Base-by-base conservation (phyloP, 2,888 invertebrate genomes). In the Parochlus steinenii region DNA sequence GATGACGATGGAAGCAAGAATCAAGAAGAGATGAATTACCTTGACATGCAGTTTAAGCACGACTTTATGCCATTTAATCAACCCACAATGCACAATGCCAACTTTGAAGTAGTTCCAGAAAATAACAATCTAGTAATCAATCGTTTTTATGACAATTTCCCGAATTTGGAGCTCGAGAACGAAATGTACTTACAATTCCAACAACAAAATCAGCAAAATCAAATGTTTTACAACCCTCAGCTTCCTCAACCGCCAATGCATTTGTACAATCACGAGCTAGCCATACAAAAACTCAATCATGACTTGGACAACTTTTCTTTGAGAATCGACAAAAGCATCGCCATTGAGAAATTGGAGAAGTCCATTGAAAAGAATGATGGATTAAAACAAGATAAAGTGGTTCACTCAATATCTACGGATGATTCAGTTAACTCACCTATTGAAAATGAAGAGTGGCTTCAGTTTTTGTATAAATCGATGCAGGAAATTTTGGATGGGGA, bases 391-490 rank as follows among this genome's bases (percentile, higher is more conserved):
- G 44, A 53, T 52, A 43, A n/a, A n/a, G n/a, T n/a, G 8, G 31
- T 26, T 11, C 24, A 31, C 15, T 32, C 32, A 10, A 15, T 26
- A 2, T 26, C 26, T 3, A 31, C 31, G 37, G 63, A 63, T 45
- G 63, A 63, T 43, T 58, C 58, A 1, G 64, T 67, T 46, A 69
- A 68, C 27, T 64, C 69, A 3, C 74, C 78, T 3, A 77, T 85
- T 40, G 83, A 86, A 53, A 70, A 79, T 43, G 85, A 86, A 42
- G 86, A 87, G 55, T 86, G 85, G 86, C 63, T 82, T 42, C 83
- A 77, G 2, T 87, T 86, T 54, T 56, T 87, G 2, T 73, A 79
- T 47, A 71, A 74, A 8, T 79, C 80, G 11, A 80, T 83, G 55
- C 76, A 76, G 51, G 87, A 86, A 62, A 69, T 82, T 10, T 71